Evolutionary conservation across 1,140 invertebrate genomes (phyloP), one percentile per base, ranked within the genome.

Genomic region (Anoplolepis gracilipes): DNA sequence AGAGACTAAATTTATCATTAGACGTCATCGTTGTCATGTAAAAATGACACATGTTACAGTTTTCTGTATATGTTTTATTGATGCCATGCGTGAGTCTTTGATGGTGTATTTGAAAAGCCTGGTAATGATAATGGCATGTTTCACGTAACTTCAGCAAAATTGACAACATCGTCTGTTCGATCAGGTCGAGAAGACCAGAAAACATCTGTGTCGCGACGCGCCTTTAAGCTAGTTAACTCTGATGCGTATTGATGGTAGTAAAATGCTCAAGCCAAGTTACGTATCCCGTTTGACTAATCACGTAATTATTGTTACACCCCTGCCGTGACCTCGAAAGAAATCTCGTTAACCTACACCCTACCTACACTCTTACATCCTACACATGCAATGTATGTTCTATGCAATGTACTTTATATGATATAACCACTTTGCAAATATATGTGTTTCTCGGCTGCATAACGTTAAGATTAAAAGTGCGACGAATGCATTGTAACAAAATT

Each of bases 271-370:
- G 65, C 59, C 46, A 49, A 16, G 46, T 78, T 55, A 78, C 28
- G 65, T 61, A 72, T n/a, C 2, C 64, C 62, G 57, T 65, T 67
- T 16, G 36, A 61, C 42, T 85, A 85, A 87, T 22, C 28, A 57
- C 64, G 55, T 78, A 87, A 87, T 85, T 85, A 78, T 36, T 49
- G 8, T 33, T 55, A 49, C 46, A 49, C 46, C 46, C 46, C 25
- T 16, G 46, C 53, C 28, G 13, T 62, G 33, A 75, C 65, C 36
- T 65, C 55, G 16, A 16, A 11, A 1, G 22, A 30, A 36, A 85
- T 53, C 82, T 72, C 36, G 28, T 78, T 78, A 72, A 59, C 55
- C 55, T 69, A 22, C 33, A 72, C 49, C 55, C 55, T 69, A 22
- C 33, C n/a, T 81, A 61, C 28, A 67, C 46, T 28, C n/a, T 22